These are phyloP conservation scores for Peromyscus aztecus DNA, from an alignment of 2,797 vertebrate genomes.

Conservation along the genomic window DNA sequence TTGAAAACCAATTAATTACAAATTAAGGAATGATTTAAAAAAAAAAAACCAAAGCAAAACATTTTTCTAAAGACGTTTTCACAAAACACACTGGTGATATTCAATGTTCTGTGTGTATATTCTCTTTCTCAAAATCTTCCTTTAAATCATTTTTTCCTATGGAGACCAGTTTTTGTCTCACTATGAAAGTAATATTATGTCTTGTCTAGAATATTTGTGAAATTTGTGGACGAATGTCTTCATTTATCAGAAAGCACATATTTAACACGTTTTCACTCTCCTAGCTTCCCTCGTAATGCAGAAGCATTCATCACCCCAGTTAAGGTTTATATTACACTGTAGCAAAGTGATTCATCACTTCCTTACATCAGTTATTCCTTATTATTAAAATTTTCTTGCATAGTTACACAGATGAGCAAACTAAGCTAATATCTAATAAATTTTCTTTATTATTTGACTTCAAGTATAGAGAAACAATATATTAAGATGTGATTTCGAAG, in stretches of 20 bases:
- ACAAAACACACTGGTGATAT: neutral
- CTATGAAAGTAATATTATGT: slow-evolving; percentile 60
- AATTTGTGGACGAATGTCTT: slow-evolving; percentile 58
- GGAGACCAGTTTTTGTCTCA: slow-evolving; percentile 62
- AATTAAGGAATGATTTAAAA: neutral
- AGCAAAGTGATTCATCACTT: slow-evolving; percentile 87
- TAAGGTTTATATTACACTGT: slow-evolving; percentile 85
- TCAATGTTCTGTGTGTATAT: neutral
- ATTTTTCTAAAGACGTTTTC: neutral
- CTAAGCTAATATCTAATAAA: slow-evolving; percentile 72
- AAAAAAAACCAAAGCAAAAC: neutral
- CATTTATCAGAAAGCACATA: slow-evolving; percentile 75
- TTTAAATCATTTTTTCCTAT: slow-evolving; percentile 45
- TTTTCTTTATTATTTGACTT: slow-evolving; percentile 78
- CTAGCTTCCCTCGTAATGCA: slow-evolving; percentile 80
- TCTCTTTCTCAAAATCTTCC: neutral
- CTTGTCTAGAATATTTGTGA: neutral
- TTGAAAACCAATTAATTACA: slow-evolving; percentile 58
- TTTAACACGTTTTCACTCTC: slow-evolving; percentile 77
- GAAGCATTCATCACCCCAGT: slow-evolving; percentile 85
- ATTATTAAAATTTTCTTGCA: slow-evolving; percentile 86
- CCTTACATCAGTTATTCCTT: slow-evolving; percentile 83
- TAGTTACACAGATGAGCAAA: slow-evolving; percentile 70
- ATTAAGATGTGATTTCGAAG: slow-evolving; percentile 65
- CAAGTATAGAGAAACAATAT: slow-evolving; percentile 49